Conservation (phyloP, 2,797 vertebrate species). For the Schizopygopsis pylzovi region DNA sequence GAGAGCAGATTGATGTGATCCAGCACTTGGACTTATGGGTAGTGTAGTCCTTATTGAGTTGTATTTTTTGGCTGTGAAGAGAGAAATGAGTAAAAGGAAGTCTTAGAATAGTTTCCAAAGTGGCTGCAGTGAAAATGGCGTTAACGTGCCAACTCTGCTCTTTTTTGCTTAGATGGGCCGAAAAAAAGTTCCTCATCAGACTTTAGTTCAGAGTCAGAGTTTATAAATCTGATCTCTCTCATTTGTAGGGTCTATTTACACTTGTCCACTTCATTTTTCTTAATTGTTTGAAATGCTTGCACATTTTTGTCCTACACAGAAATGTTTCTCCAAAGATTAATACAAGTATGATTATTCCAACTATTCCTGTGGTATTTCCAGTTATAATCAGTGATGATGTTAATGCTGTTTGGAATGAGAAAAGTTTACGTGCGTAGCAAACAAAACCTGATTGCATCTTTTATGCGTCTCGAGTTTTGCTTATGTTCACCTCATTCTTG, state of each 20-base stretch:
- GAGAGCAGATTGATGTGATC: constrained; percentile 6
- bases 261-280: not conserved
- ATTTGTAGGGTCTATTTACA: not conserved
- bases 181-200: not conserved
- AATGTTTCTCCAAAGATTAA: not conserved
- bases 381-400: not conserved
- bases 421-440: not conserved
- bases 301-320: not conserved
- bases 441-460: not conserved
- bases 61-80: constrained; percentile 7
- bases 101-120: constrained; percentile 28
- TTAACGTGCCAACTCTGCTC: not conserved
- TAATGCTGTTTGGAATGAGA: not conserved
- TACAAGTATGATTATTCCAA: not conserved
- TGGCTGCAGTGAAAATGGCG: constrained; percentile 2
- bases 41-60: constrained; percentile 20
- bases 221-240: not conserved
- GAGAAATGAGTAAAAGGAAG: constrained; percentile 24
- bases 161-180: not conserved
- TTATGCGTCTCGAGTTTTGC: not conserved
- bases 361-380: not conserved
- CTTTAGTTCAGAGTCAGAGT: not conserved
- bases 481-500: not conserved
- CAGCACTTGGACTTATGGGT: constrained; percentile 5
- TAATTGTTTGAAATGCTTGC: not conserved